Base-by-base conservation (phyloP, 2,113 vertebrate species). In the Paedocypris sp. region DNA sequence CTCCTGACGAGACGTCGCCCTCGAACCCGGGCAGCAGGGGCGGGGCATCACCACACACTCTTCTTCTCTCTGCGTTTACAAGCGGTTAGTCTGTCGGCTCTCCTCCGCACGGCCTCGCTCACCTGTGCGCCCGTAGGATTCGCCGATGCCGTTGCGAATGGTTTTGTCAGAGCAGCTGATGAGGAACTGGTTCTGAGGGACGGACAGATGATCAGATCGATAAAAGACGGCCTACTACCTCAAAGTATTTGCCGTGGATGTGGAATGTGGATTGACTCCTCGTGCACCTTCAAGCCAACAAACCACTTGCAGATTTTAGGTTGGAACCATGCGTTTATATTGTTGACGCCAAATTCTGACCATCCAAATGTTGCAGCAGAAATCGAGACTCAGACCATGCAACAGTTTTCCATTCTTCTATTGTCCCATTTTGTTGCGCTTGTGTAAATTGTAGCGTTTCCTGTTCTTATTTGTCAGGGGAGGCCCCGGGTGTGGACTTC, bases 1-100 rank as follows among this genome's bases (percentile, higher is more conserved):
- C 82, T 76, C 79, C 82, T 52, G 78, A 75, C 47, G 81, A 81
- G 76, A 85, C 68, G 73, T 70, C 48, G 11, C 70, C 73, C 77
- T 76, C 69, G 68, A 75, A 79, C 60, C 70, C 67, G 5, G 51
- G 56, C 60, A 56, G 54, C 68, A 70, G 67, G 39, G 23, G 33
- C 59, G 67, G 39, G 23, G 33, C 59, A 58, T 67, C 71, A 64
- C 75, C 51, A 64, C 64, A 36, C 67, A 53, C 22, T 60, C 59
- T 59, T 72, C 56, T 57, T 71, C 57, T 73, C 65, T 23, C 62
- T 71, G 13, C 31, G 36, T 50, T 23, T 49, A 36, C 19, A 10
- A 38, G 59, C 26, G 23, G 20, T 10, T 35, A 32, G 10, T 10
- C 22, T 9, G 54, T 58, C 7, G 28, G 7, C 12, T 15, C 48